A percentile compares a stretch with the other conserved stretches of the same genome.
Evolutionary conservation across 2,888 invertebrate species (phyloP).

Genomic region (Actias luna): DNA sequence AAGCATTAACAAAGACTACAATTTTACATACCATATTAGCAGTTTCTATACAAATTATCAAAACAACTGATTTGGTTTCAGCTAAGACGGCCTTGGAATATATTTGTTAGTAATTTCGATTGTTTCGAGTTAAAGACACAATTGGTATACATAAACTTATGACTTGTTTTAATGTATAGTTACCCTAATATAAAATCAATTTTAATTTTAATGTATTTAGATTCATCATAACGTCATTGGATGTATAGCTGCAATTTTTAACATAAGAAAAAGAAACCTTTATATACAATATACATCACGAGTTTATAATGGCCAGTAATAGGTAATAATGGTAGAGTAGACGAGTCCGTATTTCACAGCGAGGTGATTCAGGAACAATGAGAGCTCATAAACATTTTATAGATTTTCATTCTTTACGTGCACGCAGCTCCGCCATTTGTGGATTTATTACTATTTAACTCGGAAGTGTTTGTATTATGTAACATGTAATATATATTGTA

Average conservation of each 20-base stretch:
- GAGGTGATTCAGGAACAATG: constrained; percentile 31
- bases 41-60: not conserved
- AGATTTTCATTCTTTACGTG: constrained; percentile 38
- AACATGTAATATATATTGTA: too few relatives aligned
- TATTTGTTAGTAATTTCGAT: not conserved
- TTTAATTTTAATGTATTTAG: not conserved
- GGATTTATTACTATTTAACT: constrained; percentile 33
- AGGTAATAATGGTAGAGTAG: not conserved
- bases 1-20: too few relatives aligned
- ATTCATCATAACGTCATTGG: not conserved
- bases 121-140: not conserved
- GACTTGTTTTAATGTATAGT: not conserved
- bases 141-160: not conserved
- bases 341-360: constrained; percentile 17
- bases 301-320: not conserved
- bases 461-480: constrained; percentile 17
- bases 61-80: not conserved
- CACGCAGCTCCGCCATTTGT: constrained; percentile 23
- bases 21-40: not conserved
- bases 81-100: not conserved
- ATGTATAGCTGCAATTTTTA: not conserved
- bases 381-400: constrained; percentile 44
- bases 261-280: not conserved
- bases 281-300: not conserved
- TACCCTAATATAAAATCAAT: too few relatives aligned